These are phyloP conservation scores for Montipora cactus DNA, from an alignment of 64 coral and sea anemone genomes.

Conservation along the genomic window DNA sequence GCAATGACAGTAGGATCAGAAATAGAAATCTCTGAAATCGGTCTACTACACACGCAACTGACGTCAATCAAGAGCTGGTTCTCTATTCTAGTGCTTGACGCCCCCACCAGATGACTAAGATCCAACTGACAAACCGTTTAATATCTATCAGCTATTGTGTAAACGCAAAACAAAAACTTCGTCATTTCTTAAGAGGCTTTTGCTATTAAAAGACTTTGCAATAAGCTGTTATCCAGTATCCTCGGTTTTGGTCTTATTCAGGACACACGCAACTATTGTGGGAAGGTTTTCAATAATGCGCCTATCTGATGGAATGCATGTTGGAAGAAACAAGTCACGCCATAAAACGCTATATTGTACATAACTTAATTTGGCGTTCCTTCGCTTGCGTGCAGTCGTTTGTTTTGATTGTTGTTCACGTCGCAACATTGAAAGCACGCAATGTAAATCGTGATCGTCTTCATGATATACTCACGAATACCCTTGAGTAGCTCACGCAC, in stretches of 20 bases:
- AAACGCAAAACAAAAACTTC: constrained; percentile 20
- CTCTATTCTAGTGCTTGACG: neutral
- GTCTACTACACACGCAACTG: neutral
- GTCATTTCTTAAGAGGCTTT: constrained; percentile 17
- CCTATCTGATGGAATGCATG: constrained; percentile 7
- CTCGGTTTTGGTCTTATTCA: neutral
- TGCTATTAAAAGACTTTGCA: neutral
- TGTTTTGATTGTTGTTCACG: constrained; percentile 50
- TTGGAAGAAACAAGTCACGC: constrained; percentile 4
- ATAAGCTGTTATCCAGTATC: neutral
- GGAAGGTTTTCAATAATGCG: neutral
- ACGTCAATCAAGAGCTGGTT: constrained; percentile 16
- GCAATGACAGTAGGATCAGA: neutral
- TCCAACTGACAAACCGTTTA: neutral
- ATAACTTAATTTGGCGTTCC: neutral
- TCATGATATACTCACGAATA: neutral
- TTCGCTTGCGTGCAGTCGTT: constrained; percentile 58
- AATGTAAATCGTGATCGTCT: neutral
- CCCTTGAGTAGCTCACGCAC: neutral
- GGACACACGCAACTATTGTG: neutral
- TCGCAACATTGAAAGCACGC: constrained; percentile 19
- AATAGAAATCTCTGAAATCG: neutral
- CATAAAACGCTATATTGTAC: constrained; percentile 30
- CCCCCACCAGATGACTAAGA: neutral
- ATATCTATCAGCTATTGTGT: constrained; percentile 27